Base-by-base conservation (phyloP, 2,113 vertebrate species). In the Zosterops pallidus region DNA sequence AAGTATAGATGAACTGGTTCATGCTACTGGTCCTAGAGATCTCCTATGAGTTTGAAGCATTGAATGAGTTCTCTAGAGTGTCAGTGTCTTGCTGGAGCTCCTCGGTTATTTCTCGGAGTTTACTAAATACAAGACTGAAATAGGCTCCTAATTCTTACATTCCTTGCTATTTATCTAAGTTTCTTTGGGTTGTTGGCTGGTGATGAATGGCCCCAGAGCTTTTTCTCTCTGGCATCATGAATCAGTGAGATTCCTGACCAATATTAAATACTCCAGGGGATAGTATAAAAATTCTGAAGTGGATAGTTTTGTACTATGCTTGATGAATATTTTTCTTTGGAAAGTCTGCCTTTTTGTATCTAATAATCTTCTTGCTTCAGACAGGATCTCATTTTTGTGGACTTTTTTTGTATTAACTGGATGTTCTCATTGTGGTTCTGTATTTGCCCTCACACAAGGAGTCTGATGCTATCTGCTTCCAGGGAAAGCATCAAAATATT, bases 391-490 rank as follows among this genome's bases (percentile, higher is more conserved):
- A 41, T 86, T 77, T 75, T 87, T 79, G 63, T 82, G 26, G 33
- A 49, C 37, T 83, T 72, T 11, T 57, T 82, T 78, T 83, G 17
- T 91, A 84, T 91, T 82, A 95, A 75, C 62, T 89, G 83, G 69
- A 69, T 95, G 77, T 94, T 96, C 77, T 84, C 20, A 7, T 90
- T 83, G 62, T 83, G 31, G 33, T 83, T 76, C 49, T 92, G 31
- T 91, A 44, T 87, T 92, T 95, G 21, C n/a, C 49, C 49, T 95
- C 92, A 76, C 78, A 78, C 41, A 79, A 89, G 83, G 74, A 46
- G 53, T 91, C 70, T 23, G n/a, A 71, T 94, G 49, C 47, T 91
- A 69, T 96, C 77, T 86, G 15, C 69, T 94, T 92, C 22, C 65
- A 91, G 46, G 46, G 74, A 85, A 79, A 76, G 77, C 81, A 92